A percentile compares a stretch with the other conserved stretches of the same genome.
Conservation (phyloP, 2,797 vertebrate species). For the Xyrichtys novacula region DNA sequence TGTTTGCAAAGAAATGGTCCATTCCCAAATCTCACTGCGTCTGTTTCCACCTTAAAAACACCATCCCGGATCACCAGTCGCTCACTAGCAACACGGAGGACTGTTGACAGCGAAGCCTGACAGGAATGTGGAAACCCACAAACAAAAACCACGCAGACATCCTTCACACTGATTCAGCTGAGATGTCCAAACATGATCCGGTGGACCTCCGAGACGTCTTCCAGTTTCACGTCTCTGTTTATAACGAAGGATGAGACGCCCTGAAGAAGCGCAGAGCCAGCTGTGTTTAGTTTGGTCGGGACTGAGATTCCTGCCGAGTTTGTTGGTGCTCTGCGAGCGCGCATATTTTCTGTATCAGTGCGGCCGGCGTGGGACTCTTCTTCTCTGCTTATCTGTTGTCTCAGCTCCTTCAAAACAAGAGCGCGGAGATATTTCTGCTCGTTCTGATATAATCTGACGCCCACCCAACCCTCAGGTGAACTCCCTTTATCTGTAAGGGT, state of each 20-base stretch:
- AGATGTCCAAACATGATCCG: too few species aligned
- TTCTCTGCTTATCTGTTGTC: conserved; percentile 21
- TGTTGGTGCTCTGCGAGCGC: conserved; percentile 31
- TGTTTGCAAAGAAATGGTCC: background rate
- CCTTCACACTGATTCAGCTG: background rate
- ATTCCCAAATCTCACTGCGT: background rate
- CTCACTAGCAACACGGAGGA: background rate
- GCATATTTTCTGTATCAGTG: conserved; percentile 43
- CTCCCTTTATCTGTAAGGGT: background rate
- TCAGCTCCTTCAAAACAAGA: conserved; percentile 41
- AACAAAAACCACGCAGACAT: background rate
- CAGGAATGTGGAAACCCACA: background rate
- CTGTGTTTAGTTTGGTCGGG: conserved; percentile 67
- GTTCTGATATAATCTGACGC: conserved; percentile 21
- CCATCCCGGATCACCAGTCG: accelerated
- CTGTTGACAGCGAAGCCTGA: background rate
- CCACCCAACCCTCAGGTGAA: conserved; percentile 20
- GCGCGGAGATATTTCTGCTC: background rate
- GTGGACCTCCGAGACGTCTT: background rate
- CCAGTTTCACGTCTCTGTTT: conserved; percentile 3
- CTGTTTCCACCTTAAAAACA: background rate
- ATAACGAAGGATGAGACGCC: background rate
- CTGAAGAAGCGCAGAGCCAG: conserved; percentile 36
- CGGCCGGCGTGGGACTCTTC: conserved; percentile 16
- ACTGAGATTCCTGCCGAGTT: conserved; percentile 46